phyloP scores from a whole-genome alignment of 1,140 invertebrate species.

The Trichonephila clavata region DNA sequence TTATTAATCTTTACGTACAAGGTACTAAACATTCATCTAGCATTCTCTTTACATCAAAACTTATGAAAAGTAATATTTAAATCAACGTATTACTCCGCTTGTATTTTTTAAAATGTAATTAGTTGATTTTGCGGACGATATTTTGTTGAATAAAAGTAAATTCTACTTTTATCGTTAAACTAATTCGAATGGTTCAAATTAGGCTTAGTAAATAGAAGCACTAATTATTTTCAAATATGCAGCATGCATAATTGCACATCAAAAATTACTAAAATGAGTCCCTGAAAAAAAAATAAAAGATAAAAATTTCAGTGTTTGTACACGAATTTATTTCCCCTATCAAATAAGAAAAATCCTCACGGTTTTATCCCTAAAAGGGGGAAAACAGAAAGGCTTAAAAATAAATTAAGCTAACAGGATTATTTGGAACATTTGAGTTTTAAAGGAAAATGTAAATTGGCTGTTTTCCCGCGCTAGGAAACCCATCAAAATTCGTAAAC shows the following conservation, averaged over 20 bases:
- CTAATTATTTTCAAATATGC: not conserved
- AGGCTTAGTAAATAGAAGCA: not conserved
- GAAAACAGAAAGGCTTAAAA: not conserved
- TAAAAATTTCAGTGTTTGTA: not conserved
- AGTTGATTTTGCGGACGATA: not conserved
- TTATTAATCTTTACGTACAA: no score
- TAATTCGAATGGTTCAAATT: not conserved
- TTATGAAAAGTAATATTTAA: no score
- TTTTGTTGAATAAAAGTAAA: not conserved
- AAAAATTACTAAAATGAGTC: not conserved
- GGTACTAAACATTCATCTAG: no score
- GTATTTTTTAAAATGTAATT: not conserved
- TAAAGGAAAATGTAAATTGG: conserved; percentile 42
- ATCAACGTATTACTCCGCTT: no score
- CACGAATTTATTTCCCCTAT: not conserved
- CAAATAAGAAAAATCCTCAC: not conserved
- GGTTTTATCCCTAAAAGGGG: not conserved
- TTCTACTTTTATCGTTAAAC: not conserved
- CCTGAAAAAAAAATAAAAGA: not conserved
- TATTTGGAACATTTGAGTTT: conserved; percentile 12
- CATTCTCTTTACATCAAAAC: no score
- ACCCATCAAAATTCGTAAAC: not conserved
- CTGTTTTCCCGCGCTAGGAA: conserved; percentile 18
- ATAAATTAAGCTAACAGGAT: conserved; percentile 41
- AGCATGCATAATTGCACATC: not conserved